Base-by-base conservation (phyloP, 35 echinoderm and acorn worm species). In the Holothuria glaberrima region DNA sequence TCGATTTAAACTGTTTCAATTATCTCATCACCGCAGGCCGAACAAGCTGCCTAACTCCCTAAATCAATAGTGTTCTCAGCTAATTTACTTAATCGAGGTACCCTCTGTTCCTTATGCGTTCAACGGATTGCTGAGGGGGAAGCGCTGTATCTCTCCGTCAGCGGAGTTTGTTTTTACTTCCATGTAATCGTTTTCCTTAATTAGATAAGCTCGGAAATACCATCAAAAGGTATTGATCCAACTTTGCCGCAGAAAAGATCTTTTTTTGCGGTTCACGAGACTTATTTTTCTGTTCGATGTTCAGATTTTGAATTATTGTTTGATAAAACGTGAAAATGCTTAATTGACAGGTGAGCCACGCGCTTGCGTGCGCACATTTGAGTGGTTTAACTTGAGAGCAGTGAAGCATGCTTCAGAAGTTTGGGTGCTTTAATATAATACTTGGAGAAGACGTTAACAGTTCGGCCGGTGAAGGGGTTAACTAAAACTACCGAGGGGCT, bases 161-260 rank as follows among this genome's bases (percentile, higher is more conserved):
- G 22, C 61, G 59, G 12, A 60, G 57, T 59, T 84, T 84, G 52
- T 84, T 84, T 82, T 61, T 84, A 59, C 52, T 31, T 61, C 22
- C 80, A 84, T 71, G 85, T 87, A 87, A 87, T 87, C 85, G 85
- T 71, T 87, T 87, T 63, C 65, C 85, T 87, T 87, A 87, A 87
- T 87, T 87, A 87, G 85, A 87, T 87, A 87, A 87, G 33, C 85
- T 69, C 61, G 50, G 85, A 87, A 87, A 87, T 69, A 87, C 85
- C 85, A 87, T 87, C 85, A 87, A 87, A 87, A 71, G 61, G 66
- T 87, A 87, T 87, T 50, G 85, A 87, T 87, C 62, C 60, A 67
- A 87, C 41, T 87, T 87, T 69, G 61, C 85, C 60, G 66, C 41
- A 87, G 66, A 87, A 71, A 87, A 87, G 41, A 87, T 87, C 85